A percentile compares a stretch with the other conserved stretches of the same genome.
Evolutionary conservation across 2,797 vertebrate genomes (phyloP).

Genomic region (Siniperca scherzeri): DNA sequence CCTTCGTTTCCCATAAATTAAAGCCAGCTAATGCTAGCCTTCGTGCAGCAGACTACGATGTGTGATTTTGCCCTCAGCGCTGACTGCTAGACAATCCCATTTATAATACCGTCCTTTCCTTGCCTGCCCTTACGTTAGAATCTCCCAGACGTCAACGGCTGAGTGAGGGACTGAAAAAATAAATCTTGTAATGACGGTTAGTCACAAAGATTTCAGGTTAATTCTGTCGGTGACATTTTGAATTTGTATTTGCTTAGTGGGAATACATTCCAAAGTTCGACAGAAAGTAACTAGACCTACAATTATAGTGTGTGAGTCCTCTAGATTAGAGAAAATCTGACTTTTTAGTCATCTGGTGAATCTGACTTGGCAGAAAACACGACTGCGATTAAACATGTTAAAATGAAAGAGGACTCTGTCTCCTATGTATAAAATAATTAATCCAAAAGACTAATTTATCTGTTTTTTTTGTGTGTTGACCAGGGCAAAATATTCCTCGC

Average conservation of each 20-base stretch:
- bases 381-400: not conserved
- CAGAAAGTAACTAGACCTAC: accelerated
- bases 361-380: not conserved
- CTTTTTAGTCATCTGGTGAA: not conserved
- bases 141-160: not conserved
- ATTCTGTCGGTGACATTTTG: not conserved
- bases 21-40: conserved; percentile 64
- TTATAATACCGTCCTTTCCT: not conserved
- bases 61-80: conserved; percentile 20
- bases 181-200: too few species aligned
- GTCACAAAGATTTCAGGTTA: not conserved
- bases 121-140: not conserved
- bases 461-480: not conserved
- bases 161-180: not conserved
- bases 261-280: not conserved
- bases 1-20: conserved; percentile 62
- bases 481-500: conserved; percentile 20
- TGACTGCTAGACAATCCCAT: conserved; percentile 52
- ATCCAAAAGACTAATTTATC: not conserved
- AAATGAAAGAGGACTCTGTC: accelerated
- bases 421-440: not conserved
- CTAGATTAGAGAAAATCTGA: not conserved
- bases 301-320: not conserved
- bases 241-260: not conserved
- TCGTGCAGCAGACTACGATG: accelerated